Evolutionary conservation across 2,113 vertebrate genomes (phyloP).

Genomic region (Rafetus swinhoei): DNA sequence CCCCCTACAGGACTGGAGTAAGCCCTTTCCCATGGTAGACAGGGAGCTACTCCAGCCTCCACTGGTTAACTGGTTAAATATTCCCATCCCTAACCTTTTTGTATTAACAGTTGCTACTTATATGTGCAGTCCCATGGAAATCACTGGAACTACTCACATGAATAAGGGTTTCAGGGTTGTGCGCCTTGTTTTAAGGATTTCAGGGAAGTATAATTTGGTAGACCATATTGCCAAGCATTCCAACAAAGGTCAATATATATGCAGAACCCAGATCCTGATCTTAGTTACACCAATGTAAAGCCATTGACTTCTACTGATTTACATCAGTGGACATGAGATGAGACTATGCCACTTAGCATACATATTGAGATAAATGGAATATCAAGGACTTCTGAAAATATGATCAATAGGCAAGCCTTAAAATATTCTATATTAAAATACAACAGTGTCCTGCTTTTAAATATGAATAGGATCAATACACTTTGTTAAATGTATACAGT

Average conservation of each 20-base stretch:
- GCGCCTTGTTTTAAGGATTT: neutral
- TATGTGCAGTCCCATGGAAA: neutral
- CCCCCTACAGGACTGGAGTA: too few relatives aligned
- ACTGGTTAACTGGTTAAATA: too few relatives aligned
- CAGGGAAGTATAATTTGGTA: neutral
- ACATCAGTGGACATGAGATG: neutral
- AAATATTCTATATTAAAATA: slow-evolving; percentile 52
- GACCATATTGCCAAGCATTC: neutral
- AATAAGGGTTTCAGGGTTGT: neutral
- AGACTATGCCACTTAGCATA: neutral
- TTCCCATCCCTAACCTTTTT: too few relatives aligned
- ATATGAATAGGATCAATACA: slow-evolving; percentile 63
- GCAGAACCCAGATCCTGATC: neutral
- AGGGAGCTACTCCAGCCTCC: too few relatives aligned
- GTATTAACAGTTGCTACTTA: fast-evolving
- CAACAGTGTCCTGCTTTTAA: slow-evolving; percentile 54
- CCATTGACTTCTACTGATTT: neutral
- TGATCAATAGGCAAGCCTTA: slow-evolving; percentile 47
- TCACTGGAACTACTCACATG: neutral
- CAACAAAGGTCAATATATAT: neutral
- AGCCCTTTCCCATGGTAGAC: too few relatives aligned
- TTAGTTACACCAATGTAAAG: neutral
- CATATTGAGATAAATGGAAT: slow-evolving; percentile 18
- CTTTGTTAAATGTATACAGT: slow-evolving; percentile 60
- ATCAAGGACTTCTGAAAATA: slow-evolving; percentile 22